Base-by-base conservation (phyloP, 1,140 invertebrate species). In the Ceratosolen solmsi region DNA sequence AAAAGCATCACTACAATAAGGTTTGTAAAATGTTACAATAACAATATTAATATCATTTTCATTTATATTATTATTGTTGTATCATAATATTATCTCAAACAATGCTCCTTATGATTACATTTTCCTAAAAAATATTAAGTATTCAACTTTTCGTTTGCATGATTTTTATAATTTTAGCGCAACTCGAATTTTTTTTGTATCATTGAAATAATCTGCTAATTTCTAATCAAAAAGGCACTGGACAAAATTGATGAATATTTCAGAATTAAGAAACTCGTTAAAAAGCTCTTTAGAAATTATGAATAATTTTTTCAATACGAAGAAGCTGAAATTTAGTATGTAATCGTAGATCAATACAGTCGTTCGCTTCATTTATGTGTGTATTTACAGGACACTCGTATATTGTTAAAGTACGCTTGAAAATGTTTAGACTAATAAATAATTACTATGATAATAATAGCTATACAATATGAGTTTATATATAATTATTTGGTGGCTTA, bases 1-100 rank as follows among this genome's bases (percentile, higher is more conserved):
- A 93, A 85, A 93, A 93, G 84, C 93, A 93, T 86, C 93, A 94
- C 85, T 92, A 93, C 82, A 91, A 87, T 74, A 93, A 92, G 89
- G 92, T 93, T 84, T 80, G 89, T 90, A 85, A 82, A 58, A 83
- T n/a, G 27, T 2, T 71, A 30, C 9, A 38, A 30, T 60, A 22
- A 60, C 20, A 51, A 49, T 2, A 76, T 38, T 38, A n/a, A 20
- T 72, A 51, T 22, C 13, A 1, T 73, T 73, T 73, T 22, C 25
- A 27, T 51, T 41, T n/a, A 56, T 22, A 30, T 54, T 38, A 5
- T 38, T 74, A 56, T 51, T 46, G n/a, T 56, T 33, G 22, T 33
- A 30, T 41, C 25, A 33, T 1, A 74, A 70, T 82, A 41, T 49
- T n/a, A 75, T 81, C 33, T 33, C 71, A 75, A 49, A 70, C 73